Percentiles rank a stretch among this genome's conserved stretches.
These are phyloP conservation scores for Austrofundulus limnaeus DNA, from an alignment of 2,113 vertebrate genomes.

Conservation along the genomic window DNA sequence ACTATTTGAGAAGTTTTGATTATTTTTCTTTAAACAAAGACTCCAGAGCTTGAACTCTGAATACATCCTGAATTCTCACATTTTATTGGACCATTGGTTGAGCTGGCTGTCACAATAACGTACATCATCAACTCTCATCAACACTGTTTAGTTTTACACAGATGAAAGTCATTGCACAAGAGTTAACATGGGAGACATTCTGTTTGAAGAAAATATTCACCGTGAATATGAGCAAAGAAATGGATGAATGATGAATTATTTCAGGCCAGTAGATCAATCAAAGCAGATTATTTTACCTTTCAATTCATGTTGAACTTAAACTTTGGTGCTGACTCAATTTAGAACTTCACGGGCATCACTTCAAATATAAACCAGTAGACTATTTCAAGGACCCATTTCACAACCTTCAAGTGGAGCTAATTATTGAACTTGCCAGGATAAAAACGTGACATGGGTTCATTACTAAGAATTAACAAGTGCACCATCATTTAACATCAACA, in stretches of 20 bases:
- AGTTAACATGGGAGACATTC: constrained; percentile 24
- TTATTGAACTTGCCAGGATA: not conserved
- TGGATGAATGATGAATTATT: constrained; percentile 10
- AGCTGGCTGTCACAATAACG: constrained; percentile 50
- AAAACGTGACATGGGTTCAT: constrained; percentile 17
- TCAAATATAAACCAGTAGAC: constrained; percentile 8
- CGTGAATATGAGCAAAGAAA: constrained; percentile 16
- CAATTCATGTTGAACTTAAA: not conserved
- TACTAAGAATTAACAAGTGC: constrained; percentile 47
- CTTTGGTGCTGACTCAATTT: constrained; percentile 9
- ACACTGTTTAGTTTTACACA: constrained; percentile 46
- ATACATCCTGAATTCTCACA: constrained; percentile 61
- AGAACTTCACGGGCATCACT: constrained; percentile 26
- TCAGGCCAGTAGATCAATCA: not conserved
- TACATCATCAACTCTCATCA: constrained; percentile 33
- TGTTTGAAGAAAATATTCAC: constrained; percentile 28
- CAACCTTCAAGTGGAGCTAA: constrained; percentile 8
- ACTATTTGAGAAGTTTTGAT: not conserved
- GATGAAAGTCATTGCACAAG: constrained; percentile 38
- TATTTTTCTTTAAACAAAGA: constrained; percentile 27
- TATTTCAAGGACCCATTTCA: constrained; percentile 1
- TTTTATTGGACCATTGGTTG: constrained; percentile 64
- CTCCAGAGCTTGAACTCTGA: constrained; percentile 19
- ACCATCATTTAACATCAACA: constrained; percentile 33
- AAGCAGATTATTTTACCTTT: not conserved